A percentile compares a stretch with the other conserved stretches of the same genome.
Evolutionary conservation across 2,797 vertebrate genomes (phyloP).

Genomic region (Gephyroberyx darwinii): DNA sequence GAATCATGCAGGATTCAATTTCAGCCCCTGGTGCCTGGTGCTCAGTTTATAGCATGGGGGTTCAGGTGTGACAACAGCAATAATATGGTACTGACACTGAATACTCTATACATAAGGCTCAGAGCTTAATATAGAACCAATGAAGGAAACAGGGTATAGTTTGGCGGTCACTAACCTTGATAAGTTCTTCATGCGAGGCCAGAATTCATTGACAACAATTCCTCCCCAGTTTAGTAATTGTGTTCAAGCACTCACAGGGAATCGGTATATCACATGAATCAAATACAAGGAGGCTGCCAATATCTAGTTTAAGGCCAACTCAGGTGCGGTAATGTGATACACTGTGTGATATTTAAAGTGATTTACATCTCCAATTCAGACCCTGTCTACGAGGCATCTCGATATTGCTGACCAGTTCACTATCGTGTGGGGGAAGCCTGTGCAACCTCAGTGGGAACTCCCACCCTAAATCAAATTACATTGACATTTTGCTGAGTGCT

Average conservation of each 20-base stretch:
- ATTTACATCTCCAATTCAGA: constrained; percentile 46
- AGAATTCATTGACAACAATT: constrained; percentile 40
- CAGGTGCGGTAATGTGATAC: constrained; percentile 52
- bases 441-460: constrained; percentile 67
- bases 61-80: constrained; percentile 46
- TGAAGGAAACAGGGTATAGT: constrained; percentile 16
- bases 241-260: constrained; percentile 29
- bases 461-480: constrained; percentile 67
- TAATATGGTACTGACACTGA: constrained; percentile 45
- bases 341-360: constrained; percentile 54
- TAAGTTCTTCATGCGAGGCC: constrained; percentile 15
- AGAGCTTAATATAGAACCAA: background rate
- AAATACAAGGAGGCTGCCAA: constrained; percentile 50
- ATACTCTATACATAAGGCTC: constrained; percentile 11
- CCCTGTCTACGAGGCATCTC: constrained; percentile 32
- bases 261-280: constrained; percentile 54
- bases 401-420: constrained; percentile 64
- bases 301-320: constrained; percentile 57
- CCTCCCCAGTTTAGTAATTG: constrained; percentile 46
- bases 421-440: constrained; percentile 62
- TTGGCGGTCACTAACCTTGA: constrained; percentile 15
- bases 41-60: constrained; percentile 45
- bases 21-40: constrained; percentile 28
- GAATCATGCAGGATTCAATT: constrained; percentile 61
- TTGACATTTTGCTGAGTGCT: constrained; percentile 66